A percentile compares a stretch with the other conserved stretches of the same genome.
These are phyloP conservation scores for Perithous albicinctus DNA, from an alignment of 2,888 invertebrate genomes.

Conservation along the genomic window DNA sequence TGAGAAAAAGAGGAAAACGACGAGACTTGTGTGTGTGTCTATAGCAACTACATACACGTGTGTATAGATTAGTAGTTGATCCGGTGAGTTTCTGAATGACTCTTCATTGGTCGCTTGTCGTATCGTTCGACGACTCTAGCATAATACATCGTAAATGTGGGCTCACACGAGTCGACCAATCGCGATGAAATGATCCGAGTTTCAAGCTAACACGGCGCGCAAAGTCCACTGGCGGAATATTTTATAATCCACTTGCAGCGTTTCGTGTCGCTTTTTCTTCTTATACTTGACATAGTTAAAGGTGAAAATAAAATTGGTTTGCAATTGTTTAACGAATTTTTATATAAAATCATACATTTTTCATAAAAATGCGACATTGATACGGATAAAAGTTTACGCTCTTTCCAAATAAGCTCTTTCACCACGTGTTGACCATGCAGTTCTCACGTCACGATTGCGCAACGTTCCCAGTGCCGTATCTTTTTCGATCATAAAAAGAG, in stretches of 20 bases:
- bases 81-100: conserved; percentile 1
- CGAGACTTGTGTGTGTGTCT: no score
- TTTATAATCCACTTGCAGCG: no score
- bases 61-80: neutral
- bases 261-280: neutral
- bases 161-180: conserved; percentile 46
- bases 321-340: neutral
- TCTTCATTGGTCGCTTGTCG: conserved; percentile 39
- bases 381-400: no score
- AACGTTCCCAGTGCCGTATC: conserved; percentile 15
- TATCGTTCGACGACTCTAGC: conserved; percentile 30
- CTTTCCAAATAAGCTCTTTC: conserved; percentile 2
- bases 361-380: conserved; percentile 2
- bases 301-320: neutral
- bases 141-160: conserved; percentile 25
- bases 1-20: conserved; percentile 18
- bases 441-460: neutral
- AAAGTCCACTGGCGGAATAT: conserved; percentile 51
- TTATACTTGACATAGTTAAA: neutral
- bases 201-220: conserved; percentile 43
- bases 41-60: neutral
- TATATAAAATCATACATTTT: neutral
- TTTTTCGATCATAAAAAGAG: neutral
- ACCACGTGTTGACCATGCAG: conserved; percentile 28
- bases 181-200: conserved; percentile 34